Percentiles rank a stretch among this genome's conserved stretches.
phyloP scores from a whole-genome alignment of 2,888 invertebrate species.

The Allacma fusca region DNA sequence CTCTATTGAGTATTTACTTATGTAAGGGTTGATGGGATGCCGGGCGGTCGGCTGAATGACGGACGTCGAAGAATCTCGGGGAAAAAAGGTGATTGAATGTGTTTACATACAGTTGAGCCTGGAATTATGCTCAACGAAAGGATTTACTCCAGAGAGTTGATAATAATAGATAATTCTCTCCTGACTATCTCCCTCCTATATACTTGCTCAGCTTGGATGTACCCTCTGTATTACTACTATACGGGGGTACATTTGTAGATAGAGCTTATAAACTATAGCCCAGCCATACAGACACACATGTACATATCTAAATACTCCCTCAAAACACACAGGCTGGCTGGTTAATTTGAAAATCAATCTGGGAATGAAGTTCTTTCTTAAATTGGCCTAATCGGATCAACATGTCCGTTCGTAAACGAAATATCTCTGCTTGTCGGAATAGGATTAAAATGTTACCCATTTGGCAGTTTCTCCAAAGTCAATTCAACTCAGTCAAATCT shows the following conservation, averaged over 20 bases:
- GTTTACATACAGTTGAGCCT: background rate
- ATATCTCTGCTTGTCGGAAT: constrained; percentile 52
- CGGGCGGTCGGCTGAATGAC: constrained; percentile 13
- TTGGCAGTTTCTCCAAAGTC: constrained; percentile 47
- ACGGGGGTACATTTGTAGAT: no score
- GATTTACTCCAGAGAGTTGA: constrained; percentile 24
- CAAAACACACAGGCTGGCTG: background rate
- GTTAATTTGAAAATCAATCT: constrained; percentile 38
- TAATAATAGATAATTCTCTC: constrained; percentile 34
- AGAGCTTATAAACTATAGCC: no score
- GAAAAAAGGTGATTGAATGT: constrained; percentile 10
- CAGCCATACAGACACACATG: no score
- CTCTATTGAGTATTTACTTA: no score
- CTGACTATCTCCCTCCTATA: constrained; percentile 13
- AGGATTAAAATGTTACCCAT: constrained; percentile 59
- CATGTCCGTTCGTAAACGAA: constrained; percentile 55
- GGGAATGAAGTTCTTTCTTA: constrained; percentile 53
- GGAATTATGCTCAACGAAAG: constrained; percentile 30
- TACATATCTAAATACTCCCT: no score
- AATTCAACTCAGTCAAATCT: constrained; percentile 40
- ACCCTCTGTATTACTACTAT: no score
- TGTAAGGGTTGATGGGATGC: background rate
- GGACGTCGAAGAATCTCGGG: background rate
- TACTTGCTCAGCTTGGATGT: no score
- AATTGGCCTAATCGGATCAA: constrained; percentile 61